A percentile compares a stretch with the other conserved stretches of the same genome.
phyloP scores from a whole-genome alignment of 2,888 invertebrate species.

The Nebria brevicollis region DNA sequence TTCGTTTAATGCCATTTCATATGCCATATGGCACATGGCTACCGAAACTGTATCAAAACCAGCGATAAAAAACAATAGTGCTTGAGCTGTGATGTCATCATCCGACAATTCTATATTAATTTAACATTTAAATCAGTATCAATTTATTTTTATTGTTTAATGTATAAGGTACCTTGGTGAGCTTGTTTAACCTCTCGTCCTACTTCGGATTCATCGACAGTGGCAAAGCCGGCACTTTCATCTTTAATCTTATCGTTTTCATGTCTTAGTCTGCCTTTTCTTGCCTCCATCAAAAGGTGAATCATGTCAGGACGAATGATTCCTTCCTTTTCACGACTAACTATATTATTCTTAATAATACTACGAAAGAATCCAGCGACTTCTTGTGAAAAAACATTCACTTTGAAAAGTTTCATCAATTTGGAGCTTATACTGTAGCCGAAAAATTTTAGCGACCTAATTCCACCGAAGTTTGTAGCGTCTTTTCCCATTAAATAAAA shows the following conservation, averaged over 20 bases:
- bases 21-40: slow-evolving; percentile 60
- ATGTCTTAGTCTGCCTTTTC: slow-evolving; percentile 57
- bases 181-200: slow-evolving; percentile 33
- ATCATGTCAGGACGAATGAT: slow-evolving; percentile 61
- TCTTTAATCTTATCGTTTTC: slow-evolving; percentile 34
- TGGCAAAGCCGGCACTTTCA: slow-evolving; percentile 48
- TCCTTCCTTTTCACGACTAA: slow-evolving; percentile 46
- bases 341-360: slow-evolving; percentile 49
- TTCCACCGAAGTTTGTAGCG: slow-evolving; percentile 25
- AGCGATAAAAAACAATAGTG: slow-evolving; percentile 64
- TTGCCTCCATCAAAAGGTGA: slow-evolving; percentile 66
- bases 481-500: slow-evolving; percentile 63
- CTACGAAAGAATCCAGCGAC: slow-evolving; percentile 49
- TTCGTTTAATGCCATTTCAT: slow-evolving; percentile 63
- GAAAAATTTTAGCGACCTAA: slow-evolving; percentile 18
- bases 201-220: slow-evolving; percentile 54
- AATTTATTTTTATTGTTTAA: slow-evolving; percentile 4
- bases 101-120: slow-evolving; percentile 4
- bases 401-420: slow-evolving; percentile 50
- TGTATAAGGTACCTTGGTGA: slow-evolving; percentile 9
- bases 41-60: slow-evolving; percentile 65
- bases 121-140: background rate
- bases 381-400: slow-evolving; percentile 58
- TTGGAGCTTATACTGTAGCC: slow-evolving; percentile 5
- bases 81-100: slow-evolving; percentile 63